These are phyloP conservation scores for Clusia tigrina DNA, from an alignment of 2,888 invertebrate genomes.

Conservation along the genomic window DNA sequence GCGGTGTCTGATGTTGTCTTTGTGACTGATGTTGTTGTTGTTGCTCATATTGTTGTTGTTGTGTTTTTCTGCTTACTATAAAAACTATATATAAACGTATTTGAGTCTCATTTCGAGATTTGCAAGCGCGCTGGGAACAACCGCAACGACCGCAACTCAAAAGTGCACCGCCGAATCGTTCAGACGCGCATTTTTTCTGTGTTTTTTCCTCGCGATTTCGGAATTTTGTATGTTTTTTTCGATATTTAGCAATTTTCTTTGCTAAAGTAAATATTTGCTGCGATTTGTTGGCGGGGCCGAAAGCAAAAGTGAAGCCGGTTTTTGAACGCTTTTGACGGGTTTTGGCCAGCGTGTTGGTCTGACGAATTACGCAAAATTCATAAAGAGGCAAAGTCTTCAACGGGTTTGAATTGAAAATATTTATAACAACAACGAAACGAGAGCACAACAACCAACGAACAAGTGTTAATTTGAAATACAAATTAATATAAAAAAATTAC, in stretches of 20 bases:
- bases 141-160: conserved; percentile 33
- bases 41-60: no score
- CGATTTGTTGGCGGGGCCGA: conserved; percentile 14
- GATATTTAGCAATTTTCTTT: conserved; percentile 44
- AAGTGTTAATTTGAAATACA: conserved; percentile 2
- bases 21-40: neutral
- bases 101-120: conserved; percentile 60
- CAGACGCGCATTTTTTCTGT: neutral
- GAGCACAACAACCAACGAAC: conserved; percentile 11
- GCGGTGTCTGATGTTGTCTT: neutral
- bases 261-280: conserved; percentile 44
- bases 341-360: no score
- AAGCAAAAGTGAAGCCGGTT: conserved; percentile 54
- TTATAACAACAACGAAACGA: conserved; percentile 22
- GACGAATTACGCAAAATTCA: conserved; percentile 47
- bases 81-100: conserved; percentile 63
- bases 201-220: neutral
- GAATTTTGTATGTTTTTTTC: no score
- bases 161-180: neutral
- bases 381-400: conserved; percentile 28
- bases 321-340: conserved; percentile 20
- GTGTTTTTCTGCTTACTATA: conserved; percentile 33
- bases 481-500: conserved; percentile 28
- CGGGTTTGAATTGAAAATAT: conserved; percentile 16
- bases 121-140: conserved; percentile 52